phyloP scores from a whole-genome alignment of 2,888 invertebrate genomes.

The Drosophila tanythrix region DNA sequence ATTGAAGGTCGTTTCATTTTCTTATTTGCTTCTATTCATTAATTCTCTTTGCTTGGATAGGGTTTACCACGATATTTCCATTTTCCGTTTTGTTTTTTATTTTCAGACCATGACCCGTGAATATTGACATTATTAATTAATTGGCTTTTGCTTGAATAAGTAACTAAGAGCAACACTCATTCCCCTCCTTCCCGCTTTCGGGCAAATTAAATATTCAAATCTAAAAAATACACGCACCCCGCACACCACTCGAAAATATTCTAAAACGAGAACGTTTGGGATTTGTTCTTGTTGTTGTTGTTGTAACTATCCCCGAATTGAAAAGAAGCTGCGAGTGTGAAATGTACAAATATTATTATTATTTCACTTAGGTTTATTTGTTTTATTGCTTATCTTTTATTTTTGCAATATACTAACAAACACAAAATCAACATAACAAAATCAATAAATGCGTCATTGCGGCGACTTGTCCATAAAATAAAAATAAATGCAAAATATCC shows the following conservation, averaged over 20 bases:
- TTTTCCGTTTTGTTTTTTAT: constrained; percentile 10
- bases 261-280: not conserved
- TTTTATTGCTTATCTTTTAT: constrained; percentile 32
- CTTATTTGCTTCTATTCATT: constrained; percentile 16
- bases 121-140: constrained; percentile 79
- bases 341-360: constrained; percentile 29
- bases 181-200: constrained; percentile 19
- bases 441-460: constrained; percentile 71
- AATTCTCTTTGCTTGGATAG: constrained; percentile 8
- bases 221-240: constrained; percentile 28
- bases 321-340: constrained; percentile 29
- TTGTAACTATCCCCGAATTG: constrained; percentile 21
- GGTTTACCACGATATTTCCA: not conserved
- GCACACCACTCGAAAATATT: constrained; percentile 38
- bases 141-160: constrained; percentile 68
- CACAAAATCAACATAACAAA: constrained; percentile 71
- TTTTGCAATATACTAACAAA: constrained; percentile 1
- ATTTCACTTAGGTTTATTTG: constrained; percentile 21
- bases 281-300: not conserved
- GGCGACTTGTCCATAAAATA: constrained; percentile 71
- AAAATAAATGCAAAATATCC: constrained; percentile 67
- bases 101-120: constrained; percentile 26
- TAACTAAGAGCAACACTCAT: constrained; percentile 39
- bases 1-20: constrained; percentile 8
- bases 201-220: constrained; percentile 75